Evolutionary conservation across 2,113 vertebrate genomes (phyloP).

Genomic region (Pachycephala philippinensis): DNA sequence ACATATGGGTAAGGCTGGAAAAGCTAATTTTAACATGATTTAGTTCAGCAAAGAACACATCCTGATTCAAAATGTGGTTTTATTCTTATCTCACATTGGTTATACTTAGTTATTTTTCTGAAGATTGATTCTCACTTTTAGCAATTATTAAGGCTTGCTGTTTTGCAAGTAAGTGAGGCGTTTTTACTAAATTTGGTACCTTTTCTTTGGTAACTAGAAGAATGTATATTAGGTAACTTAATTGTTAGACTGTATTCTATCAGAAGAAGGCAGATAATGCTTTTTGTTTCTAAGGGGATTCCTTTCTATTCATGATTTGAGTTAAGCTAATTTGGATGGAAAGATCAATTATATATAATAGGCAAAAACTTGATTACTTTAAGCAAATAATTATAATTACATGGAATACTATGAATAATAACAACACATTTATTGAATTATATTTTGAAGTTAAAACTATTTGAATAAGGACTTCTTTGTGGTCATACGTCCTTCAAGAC

Average conservation of each 20-base stretch:
- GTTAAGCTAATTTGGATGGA: background rate
- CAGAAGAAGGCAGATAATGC: background rate
- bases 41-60: conserved; percentile 44
- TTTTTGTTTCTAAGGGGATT: background rate
- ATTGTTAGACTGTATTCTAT: background rate
- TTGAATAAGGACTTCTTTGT: background rate
- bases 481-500: background rate
- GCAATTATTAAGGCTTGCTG: conserved; percentile 16
- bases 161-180: background rate
- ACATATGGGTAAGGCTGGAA: conserved; percentile 52
- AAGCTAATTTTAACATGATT: conserved; percentile 57
- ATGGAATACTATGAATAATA: background rate
- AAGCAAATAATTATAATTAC: background rate
- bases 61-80: conserved; percentile 40
- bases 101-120: conserved; percentile 48
- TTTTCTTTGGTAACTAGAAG: background rate
- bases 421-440: background rate
- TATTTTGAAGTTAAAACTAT: background rate
- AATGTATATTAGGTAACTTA: background rate
- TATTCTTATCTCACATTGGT: conserved; percentile 49
- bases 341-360: background rate
- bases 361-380: background rate
- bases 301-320: background rate
- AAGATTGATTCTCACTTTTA: conserved; percentile 11
- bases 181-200: conserved; percentile 8